Percentiles rank a stretch among this genome's conserved stretches.
Evolutionary conservation across 2,888 invertebrate species (phyloP).

Genomic region (Bugula neritina): DNA sequence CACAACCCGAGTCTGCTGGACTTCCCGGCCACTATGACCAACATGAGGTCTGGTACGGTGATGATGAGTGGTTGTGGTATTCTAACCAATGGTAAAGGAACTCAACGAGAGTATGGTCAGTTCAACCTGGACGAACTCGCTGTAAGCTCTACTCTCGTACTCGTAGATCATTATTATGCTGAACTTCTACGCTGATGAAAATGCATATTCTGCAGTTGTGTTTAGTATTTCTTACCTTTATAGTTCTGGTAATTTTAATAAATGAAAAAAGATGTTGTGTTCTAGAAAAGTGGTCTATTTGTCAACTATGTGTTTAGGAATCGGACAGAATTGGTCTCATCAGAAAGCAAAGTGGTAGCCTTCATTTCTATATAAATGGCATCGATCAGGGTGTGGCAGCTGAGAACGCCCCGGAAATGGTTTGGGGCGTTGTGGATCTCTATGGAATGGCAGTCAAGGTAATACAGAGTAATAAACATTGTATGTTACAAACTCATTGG

Average conservation of each 20-base stretch:
- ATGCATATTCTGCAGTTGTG: too few relatives aligned
- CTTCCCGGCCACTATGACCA: slow-evolving; percentile 95
- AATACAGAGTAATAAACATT: neutral
- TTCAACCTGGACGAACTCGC: slow-evolving; percentile 87
- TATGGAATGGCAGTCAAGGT: slow-evolving; percentile 62
- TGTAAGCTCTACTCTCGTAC: too few relatives aligned
- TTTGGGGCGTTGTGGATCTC: slow-evolving; percentile 91
- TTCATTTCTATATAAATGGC: slow-evolving; percentile 89
- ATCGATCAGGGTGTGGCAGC: slow-evolving; percentile 76
- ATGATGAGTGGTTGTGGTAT: slow-evolving; percentile 93
- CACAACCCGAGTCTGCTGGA: slow-evolving; percentile 83
- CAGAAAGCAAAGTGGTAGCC: slow-evolving; percentile 72
- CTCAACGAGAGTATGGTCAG: slow-evolving; percentile 82
- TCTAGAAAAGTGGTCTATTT: too few relatives aligned
- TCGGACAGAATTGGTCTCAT: slow-evolving; percentile 89
- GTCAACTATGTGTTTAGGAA: slow-evolving; percentile 65
- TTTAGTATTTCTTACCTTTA: too few relatives aligned
- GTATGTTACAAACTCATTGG: too few relatives aligned
- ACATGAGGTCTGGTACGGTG: slow-evolving; percentile 72
- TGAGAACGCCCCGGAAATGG: slow-evolving; percentile 69
- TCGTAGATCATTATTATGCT: too few relatives aligned
- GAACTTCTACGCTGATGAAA: too few relatives aligned
- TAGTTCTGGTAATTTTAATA: too few relatives aligned
- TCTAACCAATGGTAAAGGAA: slow-evolving; percentile 90
- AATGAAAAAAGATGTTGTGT: too few relatives aligned